Evolutionary conservation across 2,888 invertebrate genomes (phyloP).

Genomic region (Melanargia galathea): DNA sequence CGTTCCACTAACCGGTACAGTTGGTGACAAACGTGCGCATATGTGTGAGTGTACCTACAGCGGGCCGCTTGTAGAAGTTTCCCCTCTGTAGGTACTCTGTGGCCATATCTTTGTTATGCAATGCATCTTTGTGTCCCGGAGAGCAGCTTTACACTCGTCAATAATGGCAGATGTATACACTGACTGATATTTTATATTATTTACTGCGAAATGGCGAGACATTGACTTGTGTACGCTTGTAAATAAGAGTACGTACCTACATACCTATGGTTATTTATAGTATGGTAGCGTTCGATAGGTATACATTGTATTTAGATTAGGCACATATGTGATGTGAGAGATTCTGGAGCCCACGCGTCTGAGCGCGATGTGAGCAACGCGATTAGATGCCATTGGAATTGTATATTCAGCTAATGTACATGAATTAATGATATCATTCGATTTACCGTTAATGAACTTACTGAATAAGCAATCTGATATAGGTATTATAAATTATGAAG

Average conservation of each 20-base stretch:
- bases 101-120: too few relatives aligned
- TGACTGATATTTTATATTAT: neutral
- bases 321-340: too few relatives aligned
- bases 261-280: neutral
- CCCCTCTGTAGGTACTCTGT: too few relatives aligned
- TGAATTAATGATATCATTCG: neutral
- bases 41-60: too few relatives aligned
- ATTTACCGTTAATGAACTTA: neutral
- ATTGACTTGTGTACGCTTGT: neutral
- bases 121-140: too few relatives aligned
- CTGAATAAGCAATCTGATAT: too few relatives aligned
- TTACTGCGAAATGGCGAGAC: neutral
- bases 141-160: too few relatives aligned
- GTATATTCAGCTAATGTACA: slow-evolving; percentile 2
- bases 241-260: neutral
- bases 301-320: neutral
- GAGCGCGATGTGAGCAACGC: neutral
- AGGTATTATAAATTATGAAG: neutral
- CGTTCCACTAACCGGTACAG: too few relatives aligned
- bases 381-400: slow-evolving; percentile 1
- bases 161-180: too few relatives aligned
- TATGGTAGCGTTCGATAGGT: neutral
- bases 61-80: too few relatives aligned
- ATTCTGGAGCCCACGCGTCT: slow-evolving; percentile 10
- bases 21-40: too few relatives aligned